A percentile compares a stretch with the other conserved stretches of the same genome.
These are phyloP conservation scores for Amniataba percoides DNA, from an alignment of 2,797 vertebrate species.

Conservation along the genomic window DNA sequence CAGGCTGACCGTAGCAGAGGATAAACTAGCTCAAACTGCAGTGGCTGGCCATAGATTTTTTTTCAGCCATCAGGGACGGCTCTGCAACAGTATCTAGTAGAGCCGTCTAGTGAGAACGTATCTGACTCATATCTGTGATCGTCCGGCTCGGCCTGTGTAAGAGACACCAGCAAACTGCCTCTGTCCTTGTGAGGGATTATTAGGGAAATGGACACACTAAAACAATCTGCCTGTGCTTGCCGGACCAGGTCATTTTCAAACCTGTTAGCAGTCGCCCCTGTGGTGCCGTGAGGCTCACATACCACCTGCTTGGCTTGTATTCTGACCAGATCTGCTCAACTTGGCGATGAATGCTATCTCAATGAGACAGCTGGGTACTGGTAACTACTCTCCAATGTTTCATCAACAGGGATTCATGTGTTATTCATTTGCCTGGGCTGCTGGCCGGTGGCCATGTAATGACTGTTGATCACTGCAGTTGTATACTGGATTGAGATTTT, in stretches of 20 bases:
- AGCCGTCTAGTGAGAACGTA: constrained; percentile 60
- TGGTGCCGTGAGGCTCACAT: constrained; percentile 63
- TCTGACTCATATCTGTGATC: constrained; percentile 72
- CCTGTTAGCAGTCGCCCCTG: constrained; percentile 68
- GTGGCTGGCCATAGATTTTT: constrained; percentile 78
- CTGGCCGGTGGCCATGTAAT: constrained; percentile 77
- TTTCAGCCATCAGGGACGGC: constrained; percentile 80
- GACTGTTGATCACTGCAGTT: constrained; percentile 80
- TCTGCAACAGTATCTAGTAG: constrained; percentile 74
- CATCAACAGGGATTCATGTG: constrained; percentile 84
- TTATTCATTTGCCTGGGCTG: constrained; percentile 79
- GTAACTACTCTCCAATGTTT: constrained; percentile 83
- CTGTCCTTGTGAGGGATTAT: constrained; percentile 78
- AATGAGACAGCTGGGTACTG: constrained; percentile 81
- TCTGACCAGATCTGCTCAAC: constrained; percentile 72
- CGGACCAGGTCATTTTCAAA: constrained; percentile 73
- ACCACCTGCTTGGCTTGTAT: constrained; percentile 78
- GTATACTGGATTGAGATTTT: constrained; percentile 75
- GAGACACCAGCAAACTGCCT: constrained; percentile 70
- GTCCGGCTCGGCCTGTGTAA: constrained; percentile 62
- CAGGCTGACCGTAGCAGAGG: constrained; percentile 73
- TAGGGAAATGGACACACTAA: constrained; percentile 73
- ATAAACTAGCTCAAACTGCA: constrained; percentile 79
- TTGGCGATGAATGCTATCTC: constrained; percentile 73
- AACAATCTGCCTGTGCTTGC: constrained; percentile 72